Evolutionary conservation across 2,888 invertebrate genomes (phyloP).

Genomic region (Cantharis lateralis): DNA sequence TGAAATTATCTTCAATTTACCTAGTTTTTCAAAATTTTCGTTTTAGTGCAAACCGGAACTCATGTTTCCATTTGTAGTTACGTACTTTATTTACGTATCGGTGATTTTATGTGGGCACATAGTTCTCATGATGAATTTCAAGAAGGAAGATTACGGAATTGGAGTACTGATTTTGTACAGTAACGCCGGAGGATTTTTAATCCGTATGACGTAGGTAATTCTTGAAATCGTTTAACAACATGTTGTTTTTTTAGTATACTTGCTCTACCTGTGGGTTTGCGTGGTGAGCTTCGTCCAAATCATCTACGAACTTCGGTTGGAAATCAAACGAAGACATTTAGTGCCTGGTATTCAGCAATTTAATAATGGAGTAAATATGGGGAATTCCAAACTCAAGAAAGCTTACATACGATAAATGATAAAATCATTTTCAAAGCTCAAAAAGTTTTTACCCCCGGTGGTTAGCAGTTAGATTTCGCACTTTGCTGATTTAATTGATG

Average conservation of each 20-base stretch:
- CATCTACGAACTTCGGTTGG: not conserved
- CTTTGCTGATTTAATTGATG: not conserved
- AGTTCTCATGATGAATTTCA: constrained; percentile 15
- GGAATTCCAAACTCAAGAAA: not conserved
- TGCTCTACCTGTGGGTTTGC: not conserved
- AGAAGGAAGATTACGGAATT: constrained; percentile 10
- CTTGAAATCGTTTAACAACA: not conserved
- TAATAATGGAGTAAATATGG: not conserved
- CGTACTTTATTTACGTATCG: not conserved
- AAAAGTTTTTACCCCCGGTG: too few species aligned
- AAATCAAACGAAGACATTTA: not conserved
- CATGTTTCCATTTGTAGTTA: not conserved
- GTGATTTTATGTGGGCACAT: constrained; percentile 3
- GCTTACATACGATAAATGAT: not conserved
- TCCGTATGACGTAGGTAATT: constrained; percentile 9
- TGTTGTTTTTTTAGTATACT: not conserved
- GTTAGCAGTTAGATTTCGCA: too few species aligned
- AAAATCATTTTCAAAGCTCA: not conserved
- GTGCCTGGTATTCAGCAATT: not conserved
- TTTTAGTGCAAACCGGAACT: not conserved
- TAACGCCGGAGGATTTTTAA: constrained; percentile 21
- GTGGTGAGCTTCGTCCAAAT: constrained; percentile 6
- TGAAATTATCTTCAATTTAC: not conserved
- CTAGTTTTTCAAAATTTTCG: not conserved
- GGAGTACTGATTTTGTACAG: constrained; percentile 20